Evolutionary conservation across 2,888 invertebrate species (phyloP).

Genomic region (Rhopalosiphum nymphaeae): DNA sequence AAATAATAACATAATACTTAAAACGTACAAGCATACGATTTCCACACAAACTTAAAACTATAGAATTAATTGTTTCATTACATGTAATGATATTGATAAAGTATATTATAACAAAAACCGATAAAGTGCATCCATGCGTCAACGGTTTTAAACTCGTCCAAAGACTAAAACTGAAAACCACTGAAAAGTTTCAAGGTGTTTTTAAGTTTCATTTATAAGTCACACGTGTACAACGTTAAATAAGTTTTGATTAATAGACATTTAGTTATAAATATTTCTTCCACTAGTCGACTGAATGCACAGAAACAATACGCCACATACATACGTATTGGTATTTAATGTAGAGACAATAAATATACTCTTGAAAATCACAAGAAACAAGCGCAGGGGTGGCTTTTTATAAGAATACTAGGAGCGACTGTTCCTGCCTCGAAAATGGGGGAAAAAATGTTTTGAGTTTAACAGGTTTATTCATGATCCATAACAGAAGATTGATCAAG

Average conservation of each 20-base stretch:
- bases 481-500: no score
- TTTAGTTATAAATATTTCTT: slow-evolving; percentile 3
- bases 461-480: no score
- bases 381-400: no score
- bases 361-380: not conserved
- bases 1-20: not conserved
- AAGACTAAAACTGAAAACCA: not conserved
- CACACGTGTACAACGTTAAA: not conserved
- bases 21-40: not conserved
- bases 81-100: not conserved
- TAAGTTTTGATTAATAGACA: slow-evolving; percentile 11
- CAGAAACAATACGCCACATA: not conserved
- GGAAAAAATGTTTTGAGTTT: no score
- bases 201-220: not conserved
- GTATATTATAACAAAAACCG: no score
- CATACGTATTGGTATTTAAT: no score
- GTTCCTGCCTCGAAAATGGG: no score
- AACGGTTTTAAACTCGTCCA: not conserved
- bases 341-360: not conserved
- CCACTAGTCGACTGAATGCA: not conserved
- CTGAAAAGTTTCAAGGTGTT: not conserved
- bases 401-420: no score
- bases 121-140: not conserved
- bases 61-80: not conserved
- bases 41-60: not conserved